Base-by-base conservation (phyloP, 2,888 invertebrate genomes). In the Aspidapion aeneum region DNA sequence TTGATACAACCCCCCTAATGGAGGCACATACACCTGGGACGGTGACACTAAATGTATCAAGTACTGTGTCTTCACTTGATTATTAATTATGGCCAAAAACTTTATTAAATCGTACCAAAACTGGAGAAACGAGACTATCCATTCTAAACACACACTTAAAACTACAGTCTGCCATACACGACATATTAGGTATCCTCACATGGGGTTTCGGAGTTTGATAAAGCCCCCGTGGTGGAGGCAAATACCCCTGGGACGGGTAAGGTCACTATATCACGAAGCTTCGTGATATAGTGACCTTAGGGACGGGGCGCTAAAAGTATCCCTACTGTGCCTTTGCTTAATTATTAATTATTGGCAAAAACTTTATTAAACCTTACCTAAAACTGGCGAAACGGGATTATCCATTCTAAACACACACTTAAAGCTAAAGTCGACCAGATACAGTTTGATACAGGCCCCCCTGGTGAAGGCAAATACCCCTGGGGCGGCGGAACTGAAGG, bases 21-120 rank as follows among this genome's bases (percentile, higher is more conserved):
- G n/a, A n/a, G n/a, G n/a, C n/a, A n/a, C n/a, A 21, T 71, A 70
- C n/a, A 69, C 71, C 22, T 65, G 61, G 35, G 67, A 20, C 16
- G 72, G 68, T 17, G 71, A 69, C 51, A 65, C 63, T 1, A 69
- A 58, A 1, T 72, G 68, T 21, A 74, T 64, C 1, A 72, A 69
- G 1, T n/a, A n/a, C n/a, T n/a, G n/a, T n/a, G n/a, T n/a, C n/a
- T n/a, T n/a, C n/a, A n/a, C n/a, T n/a, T n/a, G n/a, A n/a, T n/a
- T n/a, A n/a, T n/a, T n/a, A n/a, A n/a, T n/a, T n/a, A n/a, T n/a
- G n/a, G n/a, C n/a, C n/a, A n/a, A n/a, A n/a, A n/a, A n/a, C n/a
- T n/a, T n/a, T n/a, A n/a, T n/a, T n/a, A n/a, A n/a, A n/a, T 50
- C 74, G 77, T n/a, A 78, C 83, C 35, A 66, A 12, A 70, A 72